Evolutionary conservation across 2,888 invertebrate species (phyloP).

Genomic region (Melipona bicolor): DNA sequence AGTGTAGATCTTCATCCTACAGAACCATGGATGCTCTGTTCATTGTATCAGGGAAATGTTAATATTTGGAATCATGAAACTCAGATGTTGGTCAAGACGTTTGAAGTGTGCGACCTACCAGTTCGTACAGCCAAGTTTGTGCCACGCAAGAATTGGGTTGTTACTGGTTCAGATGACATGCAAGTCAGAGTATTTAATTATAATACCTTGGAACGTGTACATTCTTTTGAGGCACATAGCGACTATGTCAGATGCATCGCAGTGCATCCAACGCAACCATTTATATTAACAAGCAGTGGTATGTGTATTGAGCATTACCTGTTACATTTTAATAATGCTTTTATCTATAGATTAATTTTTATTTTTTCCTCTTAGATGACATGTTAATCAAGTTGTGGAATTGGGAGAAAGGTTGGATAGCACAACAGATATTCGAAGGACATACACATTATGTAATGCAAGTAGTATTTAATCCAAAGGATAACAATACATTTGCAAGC

Average conservation of each 20-base stretch:
- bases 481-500: conserved; percentile 99
- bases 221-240: conserved; percentile 98
- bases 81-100: conserved; percentile 94
- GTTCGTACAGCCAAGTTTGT: conserved; percentile 98
- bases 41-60: conserved; percentile 99
- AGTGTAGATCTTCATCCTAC: conserved; percentile 98
- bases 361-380: conserved; percentile 89
- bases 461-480: conserved; percentile 99
- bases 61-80: conserved; percentile 99
- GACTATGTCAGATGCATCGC: conserved; percentile 98
- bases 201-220: conserved; percentile 98
- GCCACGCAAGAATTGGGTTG: conserved; percentile 98
- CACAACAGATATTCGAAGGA: conserved; percentile 99
- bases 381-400: conserved; percentile 99
- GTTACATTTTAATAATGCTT: not conserved
- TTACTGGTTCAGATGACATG: conserved; percentile 98
- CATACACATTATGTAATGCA: conserved; percentile 99
- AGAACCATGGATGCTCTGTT: conserved; percentile 99
- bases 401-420: conserved; percentile 99
- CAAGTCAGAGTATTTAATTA: conserved; percentile 98
- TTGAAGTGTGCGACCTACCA: conserved; percentile 98
- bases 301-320: conserved; percentile 84
- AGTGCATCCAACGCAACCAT: conserved; percentile 98
- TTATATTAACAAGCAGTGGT: conserved; percentile 98
- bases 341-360: not conserved